These are phyloP conservation scores for Drosophila sucinea DNA, from an alignment of 1,140 invertebrate species.

Conservation along the genomic window DNA sequence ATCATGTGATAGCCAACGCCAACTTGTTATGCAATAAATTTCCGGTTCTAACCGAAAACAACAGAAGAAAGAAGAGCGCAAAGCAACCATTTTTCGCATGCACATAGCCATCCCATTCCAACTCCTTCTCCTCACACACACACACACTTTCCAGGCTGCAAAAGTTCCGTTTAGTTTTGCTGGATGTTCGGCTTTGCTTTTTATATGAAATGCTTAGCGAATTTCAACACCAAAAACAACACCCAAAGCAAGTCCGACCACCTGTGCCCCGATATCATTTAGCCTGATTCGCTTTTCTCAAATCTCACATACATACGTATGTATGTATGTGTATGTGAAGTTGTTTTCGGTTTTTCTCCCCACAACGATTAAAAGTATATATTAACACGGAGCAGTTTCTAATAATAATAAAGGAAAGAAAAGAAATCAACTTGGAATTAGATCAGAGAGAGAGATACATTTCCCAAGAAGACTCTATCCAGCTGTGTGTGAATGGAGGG, in stretches of 20 bases:
- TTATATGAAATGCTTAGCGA: conserved; percentile 17
- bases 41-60: conserved; percentile 67
- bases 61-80: conserved; percentile 19
- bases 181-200: conserved; percentile 7
- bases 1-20: conserved; percentile 66
- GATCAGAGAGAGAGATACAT: no score
- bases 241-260: not conserved
- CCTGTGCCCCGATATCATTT: not conserved
- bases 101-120: not conserved
- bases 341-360: not conserved
- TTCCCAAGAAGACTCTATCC: no score
- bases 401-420: no score
- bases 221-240: conserved; percentile 1
- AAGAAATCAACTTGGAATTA: no score
- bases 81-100: conserved; percentile 21
- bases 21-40: conserved; percentile 81
- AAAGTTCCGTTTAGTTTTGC: conserved; percentile 2
- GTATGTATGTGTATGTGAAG: not conserved
- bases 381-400: no score
- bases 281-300: conserved; percentile 1
- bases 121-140: not conserved
- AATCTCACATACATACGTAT: not conserved
- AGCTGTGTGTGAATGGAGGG: no score
- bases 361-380: no score
- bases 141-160: conserved; percentile 5